Evolutionary conservation across 2,113 vertebrate genomes (phyloP).

Genomic region (Vombatus ursinus): DNA sequence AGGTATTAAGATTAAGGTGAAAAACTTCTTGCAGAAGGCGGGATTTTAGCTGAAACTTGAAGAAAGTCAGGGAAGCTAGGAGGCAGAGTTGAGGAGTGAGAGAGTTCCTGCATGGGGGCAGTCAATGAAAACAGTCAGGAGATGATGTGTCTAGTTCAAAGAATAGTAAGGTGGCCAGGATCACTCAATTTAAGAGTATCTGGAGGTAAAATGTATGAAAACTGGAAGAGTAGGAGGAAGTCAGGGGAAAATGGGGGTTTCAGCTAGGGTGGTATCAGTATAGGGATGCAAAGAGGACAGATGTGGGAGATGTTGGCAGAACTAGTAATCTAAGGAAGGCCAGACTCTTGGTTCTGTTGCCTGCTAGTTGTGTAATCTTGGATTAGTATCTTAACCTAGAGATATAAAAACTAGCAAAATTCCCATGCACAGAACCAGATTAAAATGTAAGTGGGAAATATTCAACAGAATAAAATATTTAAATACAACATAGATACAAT

Average conservation of each 20-base stretch:
- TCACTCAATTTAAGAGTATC: neutral
- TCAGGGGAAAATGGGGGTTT: neutral
- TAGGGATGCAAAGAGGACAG: neutral
- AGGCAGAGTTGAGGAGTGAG: neutral
- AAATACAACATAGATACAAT: neutral
- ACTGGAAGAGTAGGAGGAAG: neutral
- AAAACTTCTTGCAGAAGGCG: neutral
- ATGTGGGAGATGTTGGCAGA: neutral
- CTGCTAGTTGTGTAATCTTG: neutral
- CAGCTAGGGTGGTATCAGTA: neutral
- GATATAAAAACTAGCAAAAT: neutral
- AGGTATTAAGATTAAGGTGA: neutral
- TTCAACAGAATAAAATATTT: neutral
- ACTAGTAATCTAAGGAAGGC: neutral
- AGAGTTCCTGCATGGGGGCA: neutral
- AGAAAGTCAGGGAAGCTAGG: neutral
- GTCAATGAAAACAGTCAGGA: neutral
- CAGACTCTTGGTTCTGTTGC: neutral
- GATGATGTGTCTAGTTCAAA: neutral
- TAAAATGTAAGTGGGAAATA: neutral
- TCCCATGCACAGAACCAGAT: neutral
- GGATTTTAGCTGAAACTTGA: neutral
- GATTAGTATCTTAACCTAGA: neutral
- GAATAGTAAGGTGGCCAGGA: neutral
- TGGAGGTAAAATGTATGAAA: neutral